Evolutionary conservation across 92 coral and sea anemone genomes (phyloP).

Genomic region (Meandrina meandrites): DNA sequence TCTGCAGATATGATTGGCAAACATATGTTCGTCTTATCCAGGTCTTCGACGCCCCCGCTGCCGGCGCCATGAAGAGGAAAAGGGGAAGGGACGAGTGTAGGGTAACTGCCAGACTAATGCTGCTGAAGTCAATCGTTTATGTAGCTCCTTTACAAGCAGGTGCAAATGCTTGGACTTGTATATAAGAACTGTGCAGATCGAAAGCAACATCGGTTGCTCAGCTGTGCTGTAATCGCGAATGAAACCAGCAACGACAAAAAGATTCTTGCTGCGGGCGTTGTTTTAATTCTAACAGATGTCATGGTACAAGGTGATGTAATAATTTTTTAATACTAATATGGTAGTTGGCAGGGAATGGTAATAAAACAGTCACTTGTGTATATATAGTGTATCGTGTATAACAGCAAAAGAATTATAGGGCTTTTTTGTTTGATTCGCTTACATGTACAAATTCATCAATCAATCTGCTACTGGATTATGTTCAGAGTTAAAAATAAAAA

Average conservation of each 20-base stretch:
- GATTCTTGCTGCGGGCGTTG: too few species aligned
- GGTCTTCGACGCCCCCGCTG: too few species aligned
- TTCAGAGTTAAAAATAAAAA: neutral
- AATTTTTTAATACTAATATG: neutral
- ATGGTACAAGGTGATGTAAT: neutral
- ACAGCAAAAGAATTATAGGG: neutral
- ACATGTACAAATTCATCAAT: too few species aligned
- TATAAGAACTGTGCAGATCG: neutral
- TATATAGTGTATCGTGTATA: too few species aligned
- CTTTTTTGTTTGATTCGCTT: too few species aligned
- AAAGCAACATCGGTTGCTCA: neutral
- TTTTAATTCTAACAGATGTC: neutral
- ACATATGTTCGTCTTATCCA: too few species aligned
- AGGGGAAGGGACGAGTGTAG: too few species aligned
- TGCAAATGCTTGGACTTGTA: neutral
- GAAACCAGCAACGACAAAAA: neutral
- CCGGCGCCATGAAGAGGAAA: too few species aligned
- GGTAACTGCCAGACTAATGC: too few species aligned
- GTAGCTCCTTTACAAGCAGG: neutral
- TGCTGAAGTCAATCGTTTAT: too few species aligned
- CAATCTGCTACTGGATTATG: neutral
- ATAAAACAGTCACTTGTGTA: neutral
- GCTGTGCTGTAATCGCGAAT: neutral
- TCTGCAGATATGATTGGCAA: too few species aligned
- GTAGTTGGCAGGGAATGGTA: neutral